A percentile compares a stretch with the other conserved stretches of the same genome.
These are phyloP conservation scores for Nematostella vectensis DNA, from an alignment of 92 coral and sea anemone species.

Conservation along the genomic window DNA sequence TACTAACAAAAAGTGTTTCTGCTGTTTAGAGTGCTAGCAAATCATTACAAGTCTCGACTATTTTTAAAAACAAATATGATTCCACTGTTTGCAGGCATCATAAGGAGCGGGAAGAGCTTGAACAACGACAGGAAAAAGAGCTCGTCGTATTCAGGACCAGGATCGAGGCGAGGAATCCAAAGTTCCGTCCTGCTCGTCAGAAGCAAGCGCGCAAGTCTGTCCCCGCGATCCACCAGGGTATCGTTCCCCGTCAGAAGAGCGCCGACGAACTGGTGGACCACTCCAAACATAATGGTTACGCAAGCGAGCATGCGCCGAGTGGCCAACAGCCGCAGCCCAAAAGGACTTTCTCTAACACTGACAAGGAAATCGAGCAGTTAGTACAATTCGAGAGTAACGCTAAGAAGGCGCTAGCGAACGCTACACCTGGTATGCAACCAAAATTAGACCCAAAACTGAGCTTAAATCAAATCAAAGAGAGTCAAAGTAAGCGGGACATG, in stretches of 20 bases:
- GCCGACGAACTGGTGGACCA: conserved; percentile 30
- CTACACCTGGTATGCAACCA: conserved; percentile 26
- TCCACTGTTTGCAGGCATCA: conserved; percentile 44
- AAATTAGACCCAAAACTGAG: conserved; percentile 57
- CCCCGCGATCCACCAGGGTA: conserved; percentile 8
- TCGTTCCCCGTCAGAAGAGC: conserved; percentile 24
- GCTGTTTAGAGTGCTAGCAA: too few species aligned
- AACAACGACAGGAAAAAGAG: conserved; percentile 71
- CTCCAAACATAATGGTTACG: conserved; percentile 47
- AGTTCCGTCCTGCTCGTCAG: conserved; percentile 23
- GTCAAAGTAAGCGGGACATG: conserved; percentile 46
- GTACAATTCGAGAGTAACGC: conserved; percentile 67
- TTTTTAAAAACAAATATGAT: too few species aligned
- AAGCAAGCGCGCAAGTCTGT: too few species aligned
- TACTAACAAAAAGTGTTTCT: too few species aligned
- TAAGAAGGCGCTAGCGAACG: conserved; percentile 48
- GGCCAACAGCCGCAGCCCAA: conserved; percentile 15
- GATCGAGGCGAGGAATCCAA: conserved; percentile 52
- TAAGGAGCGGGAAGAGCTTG: conserved; percentile 77
- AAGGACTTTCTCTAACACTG: conserved; percentile 43
- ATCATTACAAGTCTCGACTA: too few species aligned
- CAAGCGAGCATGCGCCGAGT: conserved; percentile 2
- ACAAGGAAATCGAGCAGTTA: conserved; percentile 73
- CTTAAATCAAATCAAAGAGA: conserved; percentile 76
- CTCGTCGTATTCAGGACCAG: conserved; percentile 43